Percentiles rank a stretch among this genome's conserved stretches.
phyloP scores from a whole-genome alignment of 2,113 vertebrate species.

The Neolamprologus falcicula region DNA sequence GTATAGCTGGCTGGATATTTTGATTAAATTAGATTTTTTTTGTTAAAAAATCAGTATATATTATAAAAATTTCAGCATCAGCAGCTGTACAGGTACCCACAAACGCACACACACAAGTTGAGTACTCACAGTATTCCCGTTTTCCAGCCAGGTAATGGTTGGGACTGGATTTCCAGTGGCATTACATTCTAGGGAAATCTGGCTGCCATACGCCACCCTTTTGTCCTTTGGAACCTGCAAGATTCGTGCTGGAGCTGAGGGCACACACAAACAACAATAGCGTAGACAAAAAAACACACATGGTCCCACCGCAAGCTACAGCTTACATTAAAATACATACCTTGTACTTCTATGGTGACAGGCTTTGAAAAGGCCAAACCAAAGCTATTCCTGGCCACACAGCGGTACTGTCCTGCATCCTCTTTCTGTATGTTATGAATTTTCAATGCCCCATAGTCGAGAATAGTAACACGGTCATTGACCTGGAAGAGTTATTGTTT shows the following conservation, averaged over 20 bases:
- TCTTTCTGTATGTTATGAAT: constrained; percentile 91
- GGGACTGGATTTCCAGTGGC: constrained; percentile 89
- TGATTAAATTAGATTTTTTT: background rate
- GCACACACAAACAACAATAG: background rate
- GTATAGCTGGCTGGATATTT: background rate
- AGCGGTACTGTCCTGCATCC: constrained; percentile 92
- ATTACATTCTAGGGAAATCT: constrained; percentile 82
- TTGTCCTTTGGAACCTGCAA: constrained; percentile 87
- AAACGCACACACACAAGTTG: background rate
- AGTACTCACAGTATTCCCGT: constrained; percentile 87
- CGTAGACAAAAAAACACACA: background rate
- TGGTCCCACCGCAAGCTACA: background rate
- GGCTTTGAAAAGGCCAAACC: constrained; percentile 88
- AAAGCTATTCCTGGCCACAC: constrained; percentile 93
- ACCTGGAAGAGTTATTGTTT: constrained; percentile 63
- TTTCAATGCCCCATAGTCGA: constrained; percentile 90
- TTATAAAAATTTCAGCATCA: background rate
- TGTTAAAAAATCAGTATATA: background rate
- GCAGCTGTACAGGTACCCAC: background rate
- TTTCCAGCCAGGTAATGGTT: constrained; percentile 91
- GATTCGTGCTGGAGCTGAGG: constrained; percentile 89
- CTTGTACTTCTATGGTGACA: constrained; percentile 86
- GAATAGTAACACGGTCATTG: constrained; percentile 81
- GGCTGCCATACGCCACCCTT: constrained; percentile 85
- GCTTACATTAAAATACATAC: constrained; percentile 35